Base-by-base conservation (phyloP, 2,888 invertebrate species). In the Dynastes maya region DNA sequence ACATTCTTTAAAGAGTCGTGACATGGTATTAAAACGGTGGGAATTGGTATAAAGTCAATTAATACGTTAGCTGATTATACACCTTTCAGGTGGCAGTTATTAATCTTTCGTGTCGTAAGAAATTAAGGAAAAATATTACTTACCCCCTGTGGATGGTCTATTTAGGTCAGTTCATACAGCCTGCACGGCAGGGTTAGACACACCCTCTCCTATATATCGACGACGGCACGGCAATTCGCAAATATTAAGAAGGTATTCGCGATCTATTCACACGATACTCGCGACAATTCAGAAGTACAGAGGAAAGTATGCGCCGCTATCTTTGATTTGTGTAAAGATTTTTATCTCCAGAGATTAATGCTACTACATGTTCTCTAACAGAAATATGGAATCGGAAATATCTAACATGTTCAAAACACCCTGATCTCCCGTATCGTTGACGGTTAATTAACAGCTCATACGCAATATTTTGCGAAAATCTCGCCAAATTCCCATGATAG, bases 161-260 rank as follows among this genome's bases (percentile, higher is more conserved):
- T 81, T 81, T 81, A 81, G 81, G 81, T 81, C 81, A 81, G 78
- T 80, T 72, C 79, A 22, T 58, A 80, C 76, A 78, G 79, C 79
- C 77, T 80, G 67, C 49, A 22, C 49, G 80, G 71, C 80, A 74
- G 80, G 76, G 75, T 72, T 78, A 81, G 81, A 81, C 81, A 81
- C 81, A 81, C 81, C 81, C 81, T 81, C 81, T 80, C 80, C 80
- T 78, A 74, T 22, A 22, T 80, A 81, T 80, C 79, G 80, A 81
- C 22, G 55, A 58, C 53, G 16, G 5, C 80, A 45, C 80, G 80
- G 79, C 81, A 80, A 80, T 77, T 79, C 78, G 80, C 76, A 76
- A 81, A 67, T 67, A 49, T 58, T 55, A 37, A 76, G 65, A 67
- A 76, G 65, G 53, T 76, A n/a, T 22, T 2, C 8, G 27, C 22